Conservation (phyloP, 2,888 invertebrate species). For the Deilephila porcellus region DNA sequence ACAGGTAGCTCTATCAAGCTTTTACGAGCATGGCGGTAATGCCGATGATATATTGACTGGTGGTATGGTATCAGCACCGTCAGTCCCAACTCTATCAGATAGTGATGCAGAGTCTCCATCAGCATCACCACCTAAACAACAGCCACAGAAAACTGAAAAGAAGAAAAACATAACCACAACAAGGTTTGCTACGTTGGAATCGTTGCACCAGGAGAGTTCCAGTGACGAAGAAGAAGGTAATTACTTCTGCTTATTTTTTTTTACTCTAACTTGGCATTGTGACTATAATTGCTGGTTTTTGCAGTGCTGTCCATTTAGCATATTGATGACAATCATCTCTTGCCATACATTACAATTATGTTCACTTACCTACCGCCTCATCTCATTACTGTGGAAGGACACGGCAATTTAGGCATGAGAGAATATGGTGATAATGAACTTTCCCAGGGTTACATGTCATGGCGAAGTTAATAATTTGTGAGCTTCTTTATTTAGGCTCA, state of each 20-base stretch:
- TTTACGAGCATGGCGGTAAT: conserved; percentile 89
- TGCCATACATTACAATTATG: too few species aligned
- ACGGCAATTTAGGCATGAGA: too few species aligned
- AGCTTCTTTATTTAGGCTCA: too few species aligned
- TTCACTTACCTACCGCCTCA: too few species aligned
- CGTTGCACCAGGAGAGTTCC: conserved; percentile 82
- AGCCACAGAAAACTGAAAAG: conserved; percentile 67
- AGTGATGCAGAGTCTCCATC: conserved; percentile 77
- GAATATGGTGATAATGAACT: too few species aligned
- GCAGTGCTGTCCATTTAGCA: too few species aligned
- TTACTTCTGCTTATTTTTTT: neutral
- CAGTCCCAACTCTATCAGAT: conserved; percentile 63
- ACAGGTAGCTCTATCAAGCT: conserved; percentile 92
- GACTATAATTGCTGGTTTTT: neutral
- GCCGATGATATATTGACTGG: conserved; percentile 70
- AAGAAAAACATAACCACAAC: conserved; percentile 64
- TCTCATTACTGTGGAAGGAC: too few species aligned
- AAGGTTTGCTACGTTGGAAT: conserved; percentile 86
- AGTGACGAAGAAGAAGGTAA: conserved; percentile 87
- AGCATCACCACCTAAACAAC: conserved; percentile 55
- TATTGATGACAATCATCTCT: too few species aligned
- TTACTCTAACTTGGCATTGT: neutral
- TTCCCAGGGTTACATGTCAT: too few species aligned
- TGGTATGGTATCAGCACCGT: conserved; percentile 53
- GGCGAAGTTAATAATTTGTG: too few species aligned